Evolutionary conservation across 2,888 invertebrate genomes (phyloP).

Genomic region (Eretmocerus hayati): DNA sequence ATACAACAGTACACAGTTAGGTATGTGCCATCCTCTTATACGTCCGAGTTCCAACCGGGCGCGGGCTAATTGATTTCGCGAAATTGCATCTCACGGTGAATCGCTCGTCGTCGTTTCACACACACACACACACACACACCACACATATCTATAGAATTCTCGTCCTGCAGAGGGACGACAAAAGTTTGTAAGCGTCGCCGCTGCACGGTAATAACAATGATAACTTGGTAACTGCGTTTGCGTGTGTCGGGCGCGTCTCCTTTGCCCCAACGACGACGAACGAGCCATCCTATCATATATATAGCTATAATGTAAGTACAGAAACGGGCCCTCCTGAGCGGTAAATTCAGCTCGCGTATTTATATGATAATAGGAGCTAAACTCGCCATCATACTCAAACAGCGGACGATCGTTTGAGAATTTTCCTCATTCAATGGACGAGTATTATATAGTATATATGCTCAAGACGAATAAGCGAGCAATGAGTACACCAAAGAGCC

Average conservation of each 20-base stretch:
- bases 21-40: too few species aligned
- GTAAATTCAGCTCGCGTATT: slow-evolving; percentile 47
- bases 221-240: slow-evolving; percentile 44
- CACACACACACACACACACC: too few species aligned
- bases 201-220: slow-evolving; percentile 46
- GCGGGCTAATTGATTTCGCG: slow-evolving; percentile 14
- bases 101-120: too few species aligned
- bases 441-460: too few species aligned
- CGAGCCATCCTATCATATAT: too few species aligned
- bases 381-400: slow-evolving; percentile 40
- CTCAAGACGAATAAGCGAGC: too few species aligned
- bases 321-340: slow-evolving; percentile 34
- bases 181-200: slow-evolving; percentile 47
- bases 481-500: too few species aligned
- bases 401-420: slow-evolving; percentile 43
- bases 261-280: too few species aligned
- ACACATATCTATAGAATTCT: slow-evolving; percentile 24
- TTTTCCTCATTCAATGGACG: too few species aligned
- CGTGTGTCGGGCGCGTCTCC: slow-evolving; percentile 10
- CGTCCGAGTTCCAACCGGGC: too few species aligned
- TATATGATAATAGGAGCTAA: slow-evolving; percentile 47
- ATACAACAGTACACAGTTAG: too few species aligned
- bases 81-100: slow-evolving; percentile 8
- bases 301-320: slow-evolving; percentile 5
- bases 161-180: slow-evolving; percentile 39